phyloP scores from a whole-genome alignment of 2,888 invertebrate species.

The Aphidius colemani region DNA sequence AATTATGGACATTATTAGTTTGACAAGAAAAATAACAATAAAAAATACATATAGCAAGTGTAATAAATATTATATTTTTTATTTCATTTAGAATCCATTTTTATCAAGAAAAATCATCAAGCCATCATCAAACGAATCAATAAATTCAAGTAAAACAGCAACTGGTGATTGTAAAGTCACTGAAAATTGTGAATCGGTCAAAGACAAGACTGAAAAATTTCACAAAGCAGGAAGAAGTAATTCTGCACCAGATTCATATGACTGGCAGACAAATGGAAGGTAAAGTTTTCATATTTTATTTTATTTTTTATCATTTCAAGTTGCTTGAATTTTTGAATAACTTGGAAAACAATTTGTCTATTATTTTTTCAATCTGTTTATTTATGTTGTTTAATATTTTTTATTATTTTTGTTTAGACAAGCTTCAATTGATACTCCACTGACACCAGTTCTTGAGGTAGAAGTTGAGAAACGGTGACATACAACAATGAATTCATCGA shows the following conservation, averaged over 20 bases:
- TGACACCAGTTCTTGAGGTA: slow-evolving; percentile 63
- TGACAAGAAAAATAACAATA: no score
- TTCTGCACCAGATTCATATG: slow-evolving; percentile 76
- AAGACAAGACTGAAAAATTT: slow-evolving; percentile 62
- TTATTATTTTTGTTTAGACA: slow-evolving; percentile 56
- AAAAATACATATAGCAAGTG: no score
- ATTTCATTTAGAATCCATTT: slow-evolving; percentile 68
- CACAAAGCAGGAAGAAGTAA: slow-evolving; percentile 72
- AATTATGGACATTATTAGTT: neutral
- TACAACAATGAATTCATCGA: slow-evolving; percentile 8
- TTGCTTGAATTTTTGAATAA: no score
- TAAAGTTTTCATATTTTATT: slow-evolving; percentile 23
- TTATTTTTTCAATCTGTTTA: neutral
- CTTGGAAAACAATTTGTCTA: neutral
- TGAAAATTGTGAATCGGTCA: slow-evolving; percentile 39
- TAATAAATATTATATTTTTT: no score
- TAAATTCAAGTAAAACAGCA: slow-evolving; percentile 18
- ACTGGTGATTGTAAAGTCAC: slow-evolving; percentile 30
- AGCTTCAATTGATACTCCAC: slow-evolving; percentile 61
- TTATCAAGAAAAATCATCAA: slow-evolving; percentile 46
- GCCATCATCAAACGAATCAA: slow-evolving; percentile 43
- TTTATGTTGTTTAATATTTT: neutral
- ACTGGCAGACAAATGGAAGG: slow-evolving; percentile 57
- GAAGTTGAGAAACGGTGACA: slow-evolving; percentile 49
- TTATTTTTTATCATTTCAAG: neutral